Conservation (phyloP, 2,888 invertebrate genomes). For the Cryptocephalus moraei region DNA sequence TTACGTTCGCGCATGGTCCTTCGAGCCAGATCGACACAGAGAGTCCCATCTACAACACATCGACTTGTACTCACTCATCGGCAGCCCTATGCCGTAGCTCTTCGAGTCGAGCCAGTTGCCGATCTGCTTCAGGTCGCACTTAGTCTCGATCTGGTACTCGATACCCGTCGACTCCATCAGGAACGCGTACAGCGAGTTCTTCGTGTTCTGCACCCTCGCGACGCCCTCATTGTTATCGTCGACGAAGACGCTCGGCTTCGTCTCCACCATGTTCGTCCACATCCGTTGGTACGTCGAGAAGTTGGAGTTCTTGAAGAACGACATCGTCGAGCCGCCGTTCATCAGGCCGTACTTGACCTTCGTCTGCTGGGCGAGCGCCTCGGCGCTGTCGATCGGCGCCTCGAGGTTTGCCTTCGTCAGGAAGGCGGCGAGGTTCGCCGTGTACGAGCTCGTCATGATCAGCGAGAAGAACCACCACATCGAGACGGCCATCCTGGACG, state of each 20-base stretch:
- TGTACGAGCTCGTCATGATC: conserved; percentile 88
- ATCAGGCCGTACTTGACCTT: conserved; percentile 90
- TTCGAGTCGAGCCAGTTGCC: conserved; percentile 78
- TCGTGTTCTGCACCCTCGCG: conserved; percentile 67
- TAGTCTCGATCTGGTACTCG: conserved; percentile 80
- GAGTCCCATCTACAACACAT: too few species aligned
- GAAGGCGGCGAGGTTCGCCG: conserved; percentile 90
- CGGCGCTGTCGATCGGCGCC: conserved; percentile 79
- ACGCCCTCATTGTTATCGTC: conserved; percentile 77
- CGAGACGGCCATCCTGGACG: conserved; percentile 77
- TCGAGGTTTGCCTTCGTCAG: conserved; percentile 82
- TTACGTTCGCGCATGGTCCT: too few species aligned
- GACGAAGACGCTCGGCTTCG: conserved; percentile 72
- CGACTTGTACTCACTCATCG: conserved; percentile 60
- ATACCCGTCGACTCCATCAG: conserved; percentile 94
- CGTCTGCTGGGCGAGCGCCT: conserved; percentile 84
- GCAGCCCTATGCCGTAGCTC: conserved; percentile 89
- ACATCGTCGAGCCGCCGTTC: conserved; percentile 80
- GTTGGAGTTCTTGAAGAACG: conserved; percentile 55
- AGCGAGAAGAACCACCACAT: conserved; percentile 89
- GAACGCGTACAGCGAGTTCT: conserved; percentile 78
- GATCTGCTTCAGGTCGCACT: conserved; percentile 75
- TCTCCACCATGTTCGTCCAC: conserved; percentile 59
- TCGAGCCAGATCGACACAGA: too few species aligned
- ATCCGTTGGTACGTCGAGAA: conserved; percentile 25